Evolutionary conservation across 2,113 vertebrate genomes (phyloP).

Genomic region (Pelusios castaneus): DNA sequence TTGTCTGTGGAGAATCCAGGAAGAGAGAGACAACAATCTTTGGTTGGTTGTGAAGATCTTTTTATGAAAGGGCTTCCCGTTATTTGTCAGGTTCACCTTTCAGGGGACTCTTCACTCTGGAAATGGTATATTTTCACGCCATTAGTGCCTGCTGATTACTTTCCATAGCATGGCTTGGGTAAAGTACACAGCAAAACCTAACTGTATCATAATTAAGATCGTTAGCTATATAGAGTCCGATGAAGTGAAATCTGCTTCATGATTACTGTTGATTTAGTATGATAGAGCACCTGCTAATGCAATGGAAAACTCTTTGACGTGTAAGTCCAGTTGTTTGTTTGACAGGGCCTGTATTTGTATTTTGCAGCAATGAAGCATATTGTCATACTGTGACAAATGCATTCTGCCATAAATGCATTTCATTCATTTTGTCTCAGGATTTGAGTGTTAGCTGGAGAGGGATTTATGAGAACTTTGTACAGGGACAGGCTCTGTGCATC

Average conservation of each 20-base stretch:
- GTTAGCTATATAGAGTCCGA: neutral
- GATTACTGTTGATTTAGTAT: slow-evolving; percentile 44
- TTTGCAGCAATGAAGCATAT: neutral
- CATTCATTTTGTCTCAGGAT: slow-evolving; percentile 31
- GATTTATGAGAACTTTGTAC: neutral
- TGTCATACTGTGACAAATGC: slow-evolving; percentile 16
- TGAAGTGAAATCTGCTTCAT: slow-evolving; percentile 52
- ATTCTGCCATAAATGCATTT: neutral
- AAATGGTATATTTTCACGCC: neutral
- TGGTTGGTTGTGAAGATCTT: neutral
- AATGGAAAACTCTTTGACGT: neutral
- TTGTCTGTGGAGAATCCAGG: neutral
- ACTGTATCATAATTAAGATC: slow-evolving; percentile 11
- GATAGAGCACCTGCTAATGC: slow-evolving; percentile 29
- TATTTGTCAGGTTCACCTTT: neutral
- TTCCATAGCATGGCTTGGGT: neutral
- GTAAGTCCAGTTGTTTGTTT: neutral
- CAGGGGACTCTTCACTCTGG: neutral
- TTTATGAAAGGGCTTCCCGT: rapidly evolving
- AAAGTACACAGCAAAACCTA: slow-evolving; percentile 29
- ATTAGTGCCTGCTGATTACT: neutral
- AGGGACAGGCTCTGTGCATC: neutral
- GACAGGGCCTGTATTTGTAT: slow-evolving; percentile 1
- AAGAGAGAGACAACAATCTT: neutral
- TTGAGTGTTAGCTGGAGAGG: neutral